phyloP scores from a whole-genome alignment of 1,140 invertebrate genomes.

The Teleopsis dalmanni region DNA sequence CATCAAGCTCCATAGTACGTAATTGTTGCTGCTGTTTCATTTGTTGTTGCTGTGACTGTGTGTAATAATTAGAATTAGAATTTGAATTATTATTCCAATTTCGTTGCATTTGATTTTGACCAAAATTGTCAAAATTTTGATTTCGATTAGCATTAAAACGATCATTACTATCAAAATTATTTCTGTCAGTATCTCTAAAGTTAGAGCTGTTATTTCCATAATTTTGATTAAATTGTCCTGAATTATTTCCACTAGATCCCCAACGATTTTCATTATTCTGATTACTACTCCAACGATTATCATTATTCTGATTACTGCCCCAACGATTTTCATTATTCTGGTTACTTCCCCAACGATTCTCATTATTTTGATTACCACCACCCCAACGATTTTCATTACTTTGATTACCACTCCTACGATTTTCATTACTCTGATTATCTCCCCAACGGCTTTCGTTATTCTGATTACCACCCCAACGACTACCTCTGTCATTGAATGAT shows the following conservation, averaged over 20 bases:
- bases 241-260: slow-evolving; percentile 5
- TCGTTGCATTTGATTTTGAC: too few species aligned
- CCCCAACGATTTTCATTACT: slow-evolving; percentile 12
- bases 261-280: slow-evolving; percentile 10
- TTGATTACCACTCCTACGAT: slow-evolving; percentile 9
- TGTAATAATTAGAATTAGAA: slow-evolving; percentile 4
- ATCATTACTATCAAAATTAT: not conserved
- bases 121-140: slow-evolving; percentile 1
- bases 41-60: not conserved
- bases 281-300: not conserved
- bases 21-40: not conserved
- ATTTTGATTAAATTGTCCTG: slow-evolving; percentile 1
- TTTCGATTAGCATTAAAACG: not conserved
- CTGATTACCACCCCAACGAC: not conserved
- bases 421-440: slow-evolving; percentile 7
- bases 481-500: slow-evolving; percentile 13
- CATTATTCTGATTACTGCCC: not conserved
- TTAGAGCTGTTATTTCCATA: slow-evolving; percentile 14
- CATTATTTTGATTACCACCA: not conserved
- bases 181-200: slow-evolving; percentile 10
- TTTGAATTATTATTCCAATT: not conserved
- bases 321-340: slow-evolving; percentile 13
- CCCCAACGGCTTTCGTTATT: slow-evolving; percentile 13
- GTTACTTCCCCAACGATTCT: slow-evolving; percentile 10
- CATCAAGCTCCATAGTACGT: slow-evolving; percentile 54